Base-by-base conservation (phyloP, 2,113 vertebrate species). In the Petroica traversi region DNA sequence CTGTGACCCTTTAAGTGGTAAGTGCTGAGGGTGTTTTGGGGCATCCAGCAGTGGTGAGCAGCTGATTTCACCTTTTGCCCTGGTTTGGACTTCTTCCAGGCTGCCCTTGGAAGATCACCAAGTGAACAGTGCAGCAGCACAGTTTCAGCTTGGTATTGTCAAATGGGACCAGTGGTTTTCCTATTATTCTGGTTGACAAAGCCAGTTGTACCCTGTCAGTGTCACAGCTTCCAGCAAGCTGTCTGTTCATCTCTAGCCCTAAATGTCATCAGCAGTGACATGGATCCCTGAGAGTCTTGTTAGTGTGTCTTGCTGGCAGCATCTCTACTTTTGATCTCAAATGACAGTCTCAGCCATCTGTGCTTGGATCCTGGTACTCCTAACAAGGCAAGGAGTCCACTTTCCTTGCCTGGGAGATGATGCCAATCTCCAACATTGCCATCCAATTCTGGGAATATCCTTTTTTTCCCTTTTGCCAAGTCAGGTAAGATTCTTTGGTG, bases 211-310 rank as follows among this genome's bases (percentile, higher is more conserved):
- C 46, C 20, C 33, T 86, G 82, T 68, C 62, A 54, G 38, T 80
- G 64, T 19, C 72, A 71, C 34, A 84, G 79, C n/a, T 93, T 81
- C 72, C 64, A 84, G 63, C 82, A 82, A 72, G 48, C 69, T 94
- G 16, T 38, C 74, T 89, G 77, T 40, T 91, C 73, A 68, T 85
- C 61, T 88, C 34, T 90, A 77, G 29, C 43, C 79, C 92, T 86
- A 83, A 90, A 86, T 69, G 63, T 59, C 88, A 94, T 84, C 72
- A 41, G 34, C 51, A 69, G 22, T 96, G 92, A 96, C 86, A 90
- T 25, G 57, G 72, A 84, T 94, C 68, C 96, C 94, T 78, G 55
- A 81, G 94, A 92, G 91, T 86, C 94, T 80, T 92, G 94, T 95
- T 96, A 94, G 63, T 36, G 43, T 40, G 48, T 93, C 76, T 91